A percentile compares a stretch with the other conserved stretches of the same genome.
These are phyloP conservation scores for Formica exsecta DNA, from an alignment of 1,140 invertebrate genomes.

Conservation along the genomic window DNA sequence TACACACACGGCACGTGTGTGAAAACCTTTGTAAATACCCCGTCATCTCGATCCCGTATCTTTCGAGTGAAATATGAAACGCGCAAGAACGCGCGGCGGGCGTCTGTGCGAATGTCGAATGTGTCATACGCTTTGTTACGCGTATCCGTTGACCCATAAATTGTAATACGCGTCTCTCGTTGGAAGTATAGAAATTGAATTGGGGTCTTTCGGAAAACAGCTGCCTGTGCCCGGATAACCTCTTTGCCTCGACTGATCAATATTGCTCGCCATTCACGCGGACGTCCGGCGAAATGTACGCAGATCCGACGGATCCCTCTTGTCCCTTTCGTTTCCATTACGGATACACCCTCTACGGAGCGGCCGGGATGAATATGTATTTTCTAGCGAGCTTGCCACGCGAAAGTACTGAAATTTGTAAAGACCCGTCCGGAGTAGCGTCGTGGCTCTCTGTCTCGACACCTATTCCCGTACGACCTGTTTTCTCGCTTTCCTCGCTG, in stretches of 20 bases:
- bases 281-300: conserved; percentile 53
- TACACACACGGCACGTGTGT: neutral
- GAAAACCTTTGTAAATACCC: conserved; percentile 7
- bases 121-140: conserved; percentile 37
- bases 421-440: neutral
- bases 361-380: conserved; percentile 58
- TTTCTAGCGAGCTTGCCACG: conserved; percentile 32
- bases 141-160: conserved; percentile 9
- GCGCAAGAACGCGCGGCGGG: neutral
- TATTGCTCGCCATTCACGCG: conserved; percentile 58
- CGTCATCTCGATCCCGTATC: neutral
- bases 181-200: conserved; percentile 47
- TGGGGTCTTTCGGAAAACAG: conserved; percentile 52
- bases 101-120: conserved; percentile 22
- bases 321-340: conserved; percentile 60
- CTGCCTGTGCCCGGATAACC: conserved; percentile 28
- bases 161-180: conserved; percentile 23
- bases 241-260: conserved; percentile 51
- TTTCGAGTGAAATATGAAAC: conserved; percentile 44
- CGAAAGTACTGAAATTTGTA: conserved; percentile 48
- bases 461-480: conserved; percentile 4
- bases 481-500: neutral
- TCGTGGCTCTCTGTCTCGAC: neutral
- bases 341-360: conserved; percentile 38
- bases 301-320: conserved; percentile 52